Percentiles rank a stretch among this genome's conserved stretches.
Conservation (phyloP, 2,888 invertebrate genomes). For the Dione vanillae region DNA sequence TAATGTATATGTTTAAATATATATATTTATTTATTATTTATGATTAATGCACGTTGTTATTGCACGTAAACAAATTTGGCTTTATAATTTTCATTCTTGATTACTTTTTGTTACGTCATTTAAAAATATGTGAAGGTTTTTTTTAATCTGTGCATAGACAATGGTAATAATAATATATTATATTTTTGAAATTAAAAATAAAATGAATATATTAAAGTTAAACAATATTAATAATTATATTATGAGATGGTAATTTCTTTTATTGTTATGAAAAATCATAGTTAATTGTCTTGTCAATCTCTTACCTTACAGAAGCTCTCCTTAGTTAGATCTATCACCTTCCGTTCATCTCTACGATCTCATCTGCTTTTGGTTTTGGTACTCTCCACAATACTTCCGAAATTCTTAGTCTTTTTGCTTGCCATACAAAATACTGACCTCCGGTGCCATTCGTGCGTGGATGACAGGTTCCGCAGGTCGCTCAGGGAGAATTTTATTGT, state of each 20-base stretch:
- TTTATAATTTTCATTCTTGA: conserved; percentile 9
- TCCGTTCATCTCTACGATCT: neutral
- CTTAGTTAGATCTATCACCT: conserved; percentile 13
- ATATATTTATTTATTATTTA: neutral
- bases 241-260: neutral
- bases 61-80: conserved; percentile 20
- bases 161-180: conserved; percentile 5
- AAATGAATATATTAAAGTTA: neutral
- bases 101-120: neutral
- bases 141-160: conserved; percentile 1
- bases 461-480: conserved; percentile 75
- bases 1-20: neutral
- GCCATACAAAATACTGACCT: conserved; percentile 16
- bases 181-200: neutral
- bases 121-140: neutral
- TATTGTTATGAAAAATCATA: neutral
- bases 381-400: neutral
- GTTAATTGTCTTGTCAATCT: neutral
- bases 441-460: conserved; percentile 39
- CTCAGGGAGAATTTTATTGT: conserved; percentile 83
- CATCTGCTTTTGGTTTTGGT: conserved; percentile 17
- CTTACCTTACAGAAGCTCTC: neutral
- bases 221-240: neutral
- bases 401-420: neutral
- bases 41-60: conserved; percentile 17